Evolutionary conservation across 2,888 invertebrate genomes (phyloP), one percentile per base, ranked within the genome.

Genomic region (Drosophila lacicola): DNA sequence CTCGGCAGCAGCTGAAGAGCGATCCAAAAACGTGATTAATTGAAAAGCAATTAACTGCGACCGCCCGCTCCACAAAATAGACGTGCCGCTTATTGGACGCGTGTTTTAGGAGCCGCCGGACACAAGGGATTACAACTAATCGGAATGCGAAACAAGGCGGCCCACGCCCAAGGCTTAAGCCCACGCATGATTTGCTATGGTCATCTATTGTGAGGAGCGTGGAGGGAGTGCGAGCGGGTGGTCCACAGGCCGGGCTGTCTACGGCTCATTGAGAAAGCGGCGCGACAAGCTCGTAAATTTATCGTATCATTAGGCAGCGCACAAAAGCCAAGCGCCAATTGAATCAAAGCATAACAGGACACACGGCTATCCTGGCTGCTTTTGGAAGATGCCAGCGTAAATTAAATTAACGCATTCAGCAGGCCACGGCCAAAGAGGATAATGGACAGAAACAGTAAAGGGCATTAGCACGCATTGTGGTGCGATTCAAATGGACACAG

Each of bases 111-210:
- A 19, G 46, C 19, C 44, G 29, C 11, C 19, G 29, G 36, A 21
- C 54, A 29, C 50, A 57, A 64, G 51, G 70, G 87, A 74, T 88
- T 83, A 71, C 56, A 55, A 37, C 54, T 71, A 80, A 81, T 73
- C 75, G 44, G 45, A 46, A 87, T 65, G 78, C 78, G 73, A 75
- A 75, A 69, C 72, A 65, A 25, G 5, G 36, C 46, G 19, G 42
- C 17, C 17, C n/a, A 33, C 19, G 41, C 46, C 11, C 19, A 56
- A 37, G 58, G 37, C 51, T 56, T 50, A 47, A 41, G 54, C 33
- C 41, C 65, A 86, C 65, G 81, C 89, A 74, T 79, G 89, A 84
- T 88, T 85, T 81, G 89, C 77, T 74, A 65, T 72, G 84, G 70
- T 47, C 60, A 54, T 62, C 17, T 17, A 8, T 14, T 29, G 51